These are phyloP conservation scores for Notarius lentiginosus DNA, from an alignment of 2,113 vertebrate genomes.

Conservation along the genomic window DNA sequence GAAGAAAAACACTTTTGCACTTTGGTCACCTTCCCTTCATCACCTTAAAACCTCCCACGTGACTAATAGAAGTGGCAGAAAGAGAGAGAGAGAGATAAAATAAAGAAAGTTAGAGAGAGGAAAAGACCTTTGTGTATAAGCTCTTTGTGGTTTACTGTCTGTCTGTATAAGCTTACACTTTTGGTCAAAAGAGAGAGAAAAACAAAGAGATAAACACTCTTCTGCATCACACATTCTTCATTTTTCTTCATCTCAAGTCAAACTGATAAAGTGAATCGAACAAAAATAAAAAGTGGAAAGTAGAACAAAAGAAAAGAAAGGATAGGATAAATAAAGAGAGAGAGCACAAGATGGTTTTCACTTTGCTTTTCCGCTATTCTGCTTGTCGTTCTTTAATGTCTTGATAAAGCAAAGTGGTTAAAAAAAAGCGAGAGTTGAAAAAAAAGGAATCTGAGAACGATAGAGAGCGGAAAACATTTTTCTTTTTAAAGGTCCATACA, in stretches of 20 bases:
- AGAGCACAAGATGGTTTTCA: neutral
- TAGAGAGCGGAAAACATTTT: neutral
- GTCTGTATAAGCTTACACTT: neutral
- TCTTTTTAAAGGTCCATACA: neutral
- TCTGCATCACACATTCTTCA: neutral
- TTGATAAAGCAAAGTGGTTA: neutral
- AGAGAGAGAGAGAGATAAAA: neutral
- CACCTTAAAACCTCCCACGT: neutral
- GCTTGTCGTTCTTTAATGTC: neutral
- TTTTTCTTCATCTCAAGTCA: neutral
- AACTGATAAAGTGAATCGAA: neutral
- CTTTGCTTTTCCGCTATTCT: neutral
- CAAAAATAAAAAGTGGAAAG: neutral
- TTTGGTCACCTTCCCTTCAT: slow-evolving; percentile 27
- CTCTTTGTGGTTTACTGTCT: neutral
- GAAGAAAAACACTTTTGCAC: slow-evolving; percentile 28
- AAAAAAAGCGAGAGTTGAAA: neutral
- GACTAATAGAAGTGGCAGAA: neutral
- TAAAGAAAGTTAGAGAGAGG: neutral
- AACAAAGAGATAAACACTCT: neutral
- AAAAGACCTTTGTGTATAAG: neutral
- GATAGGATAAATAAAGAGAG: neutral
- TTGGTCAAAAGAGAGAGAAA: neutral
- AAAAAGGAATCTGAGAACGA: neutral
- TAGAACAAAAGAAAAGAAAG: neutral